phyloP scores from a whole-genome alignment of 2,888 invertebrate species.

The Melolontha melolontha region DNA sequence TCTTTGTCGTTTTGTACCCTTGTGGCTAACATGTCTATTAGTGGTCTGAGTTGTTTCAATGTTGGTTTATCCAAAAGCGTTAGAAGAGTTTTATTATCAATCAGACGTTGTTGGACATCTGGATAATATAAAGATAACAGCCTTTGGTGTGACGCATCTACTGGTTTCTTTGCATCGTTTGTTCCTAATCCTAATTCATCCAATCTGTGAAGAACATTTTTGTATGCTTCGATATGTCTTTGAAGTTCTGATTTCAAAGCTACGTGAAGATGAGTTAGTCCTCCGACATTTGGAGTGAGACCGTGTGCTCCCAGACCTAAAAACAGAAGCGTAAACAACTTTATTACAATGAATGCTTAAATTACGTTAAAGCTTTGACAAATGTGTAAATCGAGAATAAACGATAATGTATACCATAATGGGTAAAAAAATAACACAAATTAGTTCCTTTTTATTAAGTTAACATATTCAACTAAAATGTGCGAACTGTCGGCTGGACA shows the following conservation, averaged over 20 bases:
- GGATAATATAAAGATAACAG: constrained; percentile 84
- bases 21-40: constrained; percentile 78
- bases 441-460: too few relatives aligned
- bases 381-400: too few relatives aligned
- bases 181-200: constrained; percentile 77
- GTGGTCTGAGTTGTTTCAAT: constrained; percentile 78
- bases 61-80: constrained; percentile 87
- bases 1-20: constrained; percentile 93
- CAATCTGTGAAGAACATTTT: constrained; percentile 86
- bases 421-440: too few relatives aligned
- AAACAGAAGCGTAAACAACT: neutral
- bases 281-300: constrained; percentile 74
- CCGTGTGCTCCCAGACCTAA: constrained; percentile 87
- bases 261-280: constrained; percentile 82
- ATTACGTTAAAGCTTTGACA: too few relatives aligned
- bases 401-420: too few relatives aligned
- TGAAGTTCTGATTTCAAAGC: constrained; percentile 88
- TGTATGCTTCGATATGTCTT: constrained; percentile 86
- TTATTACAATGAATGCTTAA: too few relatives aligned
- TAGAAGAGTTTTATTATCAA: constrained; percentile 90
- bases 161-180: constrained; percentile 70
- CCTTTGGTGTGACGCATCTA: constrained; percentile 89
- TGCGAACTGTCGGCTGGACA: too few relatives aligned
- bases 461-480: too few relatives aligned
- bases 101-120: constrained; percentile 90